Base-by-base conservation (phyloP, 37 sponge, comb jelly and placozoan species). In the Ephydatia muelleri region DNA sequence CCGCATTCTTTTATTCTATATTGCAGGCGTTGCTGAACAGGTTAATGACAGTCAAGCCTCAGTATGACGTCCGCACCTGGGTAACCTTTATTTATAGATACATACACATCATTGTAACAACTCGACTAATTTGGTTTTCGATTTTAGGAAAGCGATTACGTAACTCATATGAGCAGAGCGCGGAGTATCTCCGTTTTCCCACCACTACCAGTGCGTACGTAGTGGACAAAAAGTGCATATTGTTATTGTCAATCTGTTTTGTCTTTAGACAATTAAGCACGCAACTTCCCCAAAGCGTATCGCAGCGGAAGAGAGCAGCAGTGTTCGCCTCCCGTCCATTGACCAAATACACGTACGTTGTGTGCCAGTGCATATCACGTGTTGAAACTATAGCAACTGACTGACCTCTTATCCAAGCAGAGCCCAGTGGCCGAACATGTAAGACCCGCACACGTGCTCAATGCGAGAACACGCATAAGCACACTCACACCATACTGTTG, bases 111-210 rank as follows among this genome's bases (percentile, higher is more conserved):
- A 37, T 27, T 3, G 26, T 34, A 34, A 16, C 38, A 73, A 21
- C 67, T 1, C 26, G 0, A 19, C 36, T 27, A 38, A 25, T 5
- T 68, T 21, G 36, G 19, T 25, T 25, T 70, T 35, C 31, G 16
- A 3, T 16, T 35, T 9, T 83, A 88, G 89, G 92, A 92, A 40
- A 26, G 76, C 64, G 92, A 92, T 48, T 92, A 80, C 84, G 26
- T 23, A 76, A 28, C 28, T 16, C 91, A 91, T 57, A 64, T 71
- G 34, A 26, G 48, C 12, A 71, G 77, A 29, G 64, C 77, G 35
- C 68, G 78, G 33, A 47, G 32, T 47, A 9, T 91, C 3, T 78
- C 83, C 2, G 40, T 78, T 26, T 83, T 91, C 66, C 91, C 91
- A 19, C 75, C 86, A 34, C 68, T 91, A 5, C 30, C 49, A 32